Percentiles rank a stretch among this genome's conserved stretches.
phyloP scores from a whole-genome alignment of 1,140 invertebrate genomes.

The Magallana gigas region DNA sequence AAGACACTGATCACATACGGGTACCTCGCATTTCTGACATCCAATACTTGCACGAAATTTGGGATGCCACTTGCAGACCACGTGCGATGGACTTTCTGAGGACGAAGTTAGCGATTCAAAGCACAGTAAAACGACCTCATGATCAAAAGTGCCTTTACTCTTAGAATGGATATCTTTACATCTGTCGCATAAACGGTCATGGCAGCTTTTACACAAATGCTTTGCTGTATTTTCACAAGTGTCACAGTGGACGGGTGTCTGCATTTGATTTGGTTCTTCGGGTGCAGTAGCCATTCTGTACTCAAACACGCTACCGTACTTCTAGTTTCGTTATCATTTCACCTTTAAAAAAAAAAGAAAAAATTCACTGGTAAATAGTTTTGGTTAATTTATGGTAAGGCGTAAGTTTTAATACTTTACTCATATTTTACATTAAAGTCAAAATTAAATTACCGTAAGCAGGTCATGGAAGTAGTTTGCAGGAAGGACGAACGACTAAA shows the following conservation, averaged over 20 bases:
- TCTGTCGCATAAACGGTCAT: background rate
- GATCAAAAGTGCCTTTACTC: background rate
- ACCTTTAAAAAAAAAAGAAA: no score
- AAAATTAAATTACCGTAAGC: no score
- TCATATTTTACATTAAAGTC: no score
- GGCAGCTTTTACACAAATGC: background rate
- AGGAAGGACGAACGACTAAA: no score
- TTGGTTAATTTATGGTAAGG: no score
- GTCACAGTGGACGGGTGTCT: background rate
- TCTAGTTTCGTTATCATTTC: no score
- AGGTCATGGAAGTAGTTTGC: no score
- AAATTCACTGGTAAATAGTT: no score
- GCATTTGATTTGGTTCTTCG: background rate
- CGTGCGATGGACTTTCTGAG: background rate
- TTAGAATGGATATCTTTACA: background rate
- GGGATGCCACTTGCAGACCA: background rate
- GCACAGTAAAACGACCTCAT: background rate
- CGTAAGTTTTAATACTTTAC: no score
- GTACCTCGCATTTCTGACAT: background rate
- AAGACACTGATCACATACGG: background rate
- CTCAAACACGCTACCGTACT: no score
- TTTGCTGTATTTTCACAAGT: background rate
- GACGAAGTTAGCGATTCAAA: background rate
- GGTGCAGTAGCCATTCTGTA: no score
- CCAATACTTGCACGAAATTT: conserved; percentile 1